Evolutionary conservation across 2,888 invertebrate genomes (phyloP).

Genomic region (Polydrusus cervinus): DNA sequence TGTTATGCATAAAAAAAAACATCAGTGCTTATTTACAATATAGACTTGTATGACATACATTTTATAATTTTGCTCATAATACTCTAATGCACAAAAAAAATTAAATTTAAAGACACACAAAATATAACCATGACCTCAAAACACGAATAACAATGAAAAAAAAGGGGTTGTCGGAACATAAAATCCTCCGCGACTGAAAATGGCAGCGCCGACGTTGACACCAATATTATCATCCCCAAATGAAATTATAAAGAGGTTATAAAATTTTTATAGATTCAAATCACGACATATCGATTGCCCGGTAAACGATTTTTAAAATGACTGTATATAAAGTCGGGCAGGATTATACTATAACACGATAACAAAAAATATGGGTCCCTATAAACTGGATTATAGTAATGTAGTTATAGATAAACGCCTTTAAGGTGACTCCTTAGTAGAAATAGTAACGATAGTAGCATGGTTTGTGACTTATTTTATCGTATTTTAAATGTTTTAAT

Average conservation of each 20-base stretch:
- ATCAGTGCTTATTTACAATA: too few species aligned
- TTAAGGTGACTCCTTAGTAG: too few species aligned
- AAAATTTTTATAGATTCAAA: conserved; percentile 3
- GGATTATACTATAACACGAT: not conserved
- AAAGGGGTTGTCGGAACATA: not conserved
- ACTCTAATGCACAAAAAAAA: too few species aligned
- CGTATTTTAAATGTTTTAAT: too few species aligned
- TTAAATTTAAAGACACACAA: not conserved
- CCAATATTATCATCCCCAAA: conserved; percentile 12
- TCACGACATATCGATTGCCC: conserved; percentile 15
- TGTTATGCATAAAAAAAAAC: too few species aligned
- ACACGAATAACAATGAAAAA: conserved; percentile 1
- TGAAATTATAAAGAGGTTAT: conserved; percentile 13
- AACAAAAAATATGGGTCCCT: not conserved
- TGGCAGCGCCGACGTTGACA: conserved; percentile 10
- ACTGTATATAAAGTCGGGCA: not conserved
- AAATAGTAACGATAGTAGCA: too few species aligned
- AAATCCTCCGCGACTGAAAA: not conserved
- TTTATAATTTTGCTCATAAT: too few species aligned
- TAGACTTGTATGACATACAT: too few species aligned
- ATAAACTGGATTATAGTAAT: not conserved
- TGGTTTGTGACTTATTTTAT: too few species aligned
- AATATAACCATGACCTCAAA: not conserved
- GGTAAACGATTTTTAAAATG: not conserved
- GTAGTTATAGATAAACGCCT: too few species aligned